Conservation (phyloP, 2,113 vertebrate species). For the Marcusenius ussheri region DNA sequence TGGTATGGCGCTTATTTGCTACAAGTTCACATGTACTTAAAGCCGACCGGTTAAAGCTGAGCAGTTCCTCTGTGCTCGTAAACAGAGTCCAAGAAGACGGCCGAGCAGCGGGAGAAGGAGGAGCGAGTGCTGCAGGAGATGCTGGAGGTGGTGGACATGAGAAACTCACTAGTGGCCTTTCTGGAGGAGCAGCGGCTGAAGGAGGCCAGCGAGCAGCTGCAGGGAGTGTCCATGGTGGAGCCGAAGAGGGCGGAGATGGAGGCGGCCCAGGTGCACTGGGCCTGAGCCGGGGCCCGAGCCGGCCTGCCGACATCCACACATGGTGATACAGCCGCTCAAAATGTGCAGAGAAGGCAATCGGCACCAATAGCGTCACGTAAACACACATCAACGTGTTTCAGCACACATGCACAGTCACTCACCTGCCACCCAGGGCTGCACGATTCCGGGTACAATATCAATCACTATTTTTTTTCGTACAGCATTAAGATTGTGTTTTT, state of each 20-base stretch:
- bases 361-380: not conserved
- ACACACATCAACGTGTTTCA: not conserved
- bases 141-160: constrained; percentile 80
- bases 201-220: constrained; percentile 61
- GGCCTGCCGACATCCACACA: constrained; percentile 2
- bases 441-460: not conserved
- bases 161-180: constrained; percentile 73
- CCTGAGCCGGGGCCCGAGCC: constrained; percentile 27
- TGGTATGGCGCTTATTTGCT: constrained; percentile 50
- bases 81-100: constrained; percentile 67
- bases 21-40: not conserved
- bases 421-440: not conserved
- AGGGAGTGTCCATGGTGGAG: constrained; percentile 50
- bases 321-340: not conserved
- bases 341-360: not conserved
- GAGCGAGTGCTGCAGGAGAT: constrained; percentile 63
- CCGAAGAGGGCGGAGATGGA: constrained; percentile 54
- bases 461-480: not conserved
- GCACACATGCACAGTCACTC: constrained; percentile 28
- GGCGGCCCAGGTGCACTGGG: constrained; percentile 60
- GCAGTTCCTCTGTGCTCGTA: not conserved
- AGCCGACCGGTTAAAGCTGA: not conserved
- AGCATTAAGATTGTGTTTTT: not conserved
- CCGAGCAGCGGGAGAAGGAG: constrained; percentile 59
- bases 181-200: constrained; percentile 79